Conservation (phyloP, 2,113 vertebrate species). For the Grallaria varia region DNA sequence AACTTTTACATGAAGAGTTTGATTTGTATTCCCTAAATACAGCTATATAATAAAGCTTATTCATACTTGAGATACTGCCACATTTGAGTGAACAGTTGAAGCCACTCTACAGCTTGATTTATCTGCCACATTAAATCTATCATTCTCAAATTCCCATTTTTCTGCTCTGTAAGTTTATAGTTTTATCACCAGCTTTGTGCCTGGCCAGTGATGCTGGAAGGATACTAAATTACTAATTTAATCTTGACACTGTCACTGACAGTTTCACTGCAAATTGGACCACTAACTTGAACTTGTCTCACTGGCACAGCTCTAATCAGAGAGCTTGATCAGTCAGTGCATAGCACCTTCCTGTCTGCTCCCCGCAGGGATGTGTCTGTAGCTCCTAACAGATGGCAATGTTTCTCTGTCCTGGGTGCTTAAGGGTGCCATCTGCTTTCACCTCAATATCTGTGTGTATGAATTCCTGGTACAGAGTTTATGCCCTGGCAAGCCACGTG, state of each 20-base stretch:
- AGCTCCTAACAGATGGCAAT: neutral
- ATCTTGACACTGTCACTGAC: neutral
- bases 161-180: neutral
- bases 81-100: neutral
- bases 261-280: neutral
- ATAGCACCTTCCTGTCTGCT: neutral
- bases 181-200: neutral
- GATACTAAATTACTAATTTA: neutral
- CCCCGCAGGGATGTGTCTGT: neutral
- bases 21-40: neutral
- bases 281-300: neutral
- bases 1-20: neutral
- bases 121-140: neutral
- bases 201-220: neutral
- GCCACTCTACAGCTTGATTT: neutral
- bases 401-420: neutral
- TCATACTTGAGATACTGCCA: neutral
- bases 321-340: neutral
- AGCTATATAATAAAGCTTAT: neutral
- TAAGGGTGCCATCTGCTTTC: neutral
- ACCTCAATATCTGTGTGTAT: neutral
- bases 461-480: neutral
- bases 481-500: neutral
- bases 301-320: neutral
- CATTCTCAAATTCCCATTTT: neutral